Base-by-base conservation (phyloP, 2,888 invertebrate species). In the Geotrupes spiniger region DNA sequence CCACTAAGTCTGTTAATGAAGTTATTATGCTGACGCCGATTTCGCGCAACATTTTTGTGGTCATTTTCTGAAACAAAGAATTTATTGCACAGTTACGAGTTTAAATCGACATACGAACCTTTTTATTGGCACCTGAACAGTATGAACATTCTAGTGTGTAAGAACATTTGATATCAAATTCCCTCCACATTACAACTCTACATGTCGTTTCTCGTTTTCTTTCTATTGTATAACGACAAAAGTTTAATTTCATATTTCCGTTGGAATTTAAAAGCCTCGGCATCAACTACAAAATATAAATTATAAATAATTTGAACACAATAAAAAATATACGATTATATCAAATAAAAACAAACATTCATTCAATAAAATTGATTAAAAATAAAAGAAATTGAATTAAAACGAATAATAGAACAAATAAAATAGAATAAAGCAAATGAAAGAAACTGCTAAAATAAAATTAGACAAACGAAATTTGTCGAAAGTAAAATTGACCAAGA, bases 111-210 rank as follows among this genome's bases (percentile, higher is more conserved):
- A n/a, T 28, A 33, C 36, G 52, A 52, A 62, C 62, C 56, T 59
- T 57, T 46, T 60, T 57, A 40, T 59, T 53, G n/a, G 55, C 58
- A 6, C 60, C 63, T 6, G 59, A 58, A 66, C 89, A 90, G 72
- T 89, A 91, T 42, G 89, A 87, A 44, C 87, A 87, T 72, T 92
- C 92, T 83, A 92, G 84, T 21, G 92, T 92, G 74, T 92, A 92
- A 47, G 78, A 81, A 52, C 87, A 77, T 36, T 81, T 76, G 48
- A 92, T 83, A 11, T 85, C 85, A 53, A 91, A 83, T 69, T 92
- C 87, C 42, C 92, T 75, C 92, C 92, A 92, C 46, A 90, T 82
- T 1, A 90, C 87, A 54, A 92, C 88, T 37, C 92, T 77, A 2
- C 90, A 92, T 1, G 92, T 92, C 52, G 88, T 80, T 75, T 92